Percentiles rank a stretch among this genome's conserved stretches.
phyloP scores from a whole-genome alignment of 2,888 invertebrate genomes.

The Tetranychus piercei region DNA sequence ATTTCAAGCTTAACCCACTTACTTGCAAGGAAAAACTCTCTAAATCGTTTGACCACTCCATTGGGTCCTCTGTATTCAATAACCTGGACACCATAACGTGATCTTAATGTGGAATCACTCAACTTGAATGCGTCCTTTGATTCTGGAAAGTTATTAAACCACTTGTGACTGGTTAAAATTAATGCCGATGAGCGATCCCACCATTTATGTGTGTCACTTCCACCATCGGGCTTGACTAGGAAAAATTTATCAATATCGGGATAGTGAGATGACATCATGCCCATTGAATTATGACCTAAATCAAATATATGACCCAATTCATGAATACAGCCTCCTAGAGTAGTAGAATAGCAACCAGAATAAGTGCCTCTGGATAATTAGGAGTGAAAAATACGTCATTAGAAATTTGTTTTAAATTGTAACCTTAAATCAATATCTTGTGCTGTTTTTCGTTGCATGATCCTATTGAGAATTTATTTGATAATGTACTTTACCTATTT shows the following conservation, averaged over 20 bases:
- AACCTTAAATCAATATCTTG: too few relatives aligned
- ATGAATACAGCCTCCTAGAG: constrained; percentile 73
- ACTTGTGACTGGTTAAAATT: constrained; percentile 14
- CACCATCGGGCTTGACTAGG: neutral
- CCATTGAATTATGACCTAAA: constrained; percentile 69
- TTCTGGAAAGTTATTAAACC: constrained; percentile 11
- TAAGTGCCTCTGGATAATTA: constrained; percentile 46
- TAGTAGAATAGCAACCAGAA: constrained; percentile 72
- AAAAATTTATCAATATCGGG: constrained; percentile 63
- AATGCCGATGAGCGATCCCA: constrained; percentile 14
- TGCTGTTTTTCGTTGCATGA: too few relatives aligned
- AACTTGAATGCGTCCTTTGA: neutral
- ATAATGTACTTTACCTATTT: constrained; percentile 41
- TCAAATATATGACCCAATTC: constrained; percentile 87
- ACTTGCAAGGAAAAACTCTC: constrained; percentile 2
- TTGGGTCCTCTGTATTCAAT: constrained; percentile 13
- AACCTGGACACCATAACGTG: constrained; percentile 11
- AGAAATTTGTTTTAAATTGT: constrained; percentile 3
- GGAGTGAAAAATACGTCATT: neutral
- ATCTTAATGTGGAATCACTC: neutral
- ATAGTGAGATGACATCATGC: constrained; percentile 81
- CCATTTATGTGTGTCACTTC: constrained; percentile 10
- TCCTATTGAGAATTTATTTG: constrained; percentile 21
- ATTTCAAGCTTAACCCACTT: constrained; percentile 5
- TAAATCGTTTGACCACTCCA: neutral